Conservation (phyloP, 2,113 vertebrate species). For the Podarcis cretensis region DNA sequence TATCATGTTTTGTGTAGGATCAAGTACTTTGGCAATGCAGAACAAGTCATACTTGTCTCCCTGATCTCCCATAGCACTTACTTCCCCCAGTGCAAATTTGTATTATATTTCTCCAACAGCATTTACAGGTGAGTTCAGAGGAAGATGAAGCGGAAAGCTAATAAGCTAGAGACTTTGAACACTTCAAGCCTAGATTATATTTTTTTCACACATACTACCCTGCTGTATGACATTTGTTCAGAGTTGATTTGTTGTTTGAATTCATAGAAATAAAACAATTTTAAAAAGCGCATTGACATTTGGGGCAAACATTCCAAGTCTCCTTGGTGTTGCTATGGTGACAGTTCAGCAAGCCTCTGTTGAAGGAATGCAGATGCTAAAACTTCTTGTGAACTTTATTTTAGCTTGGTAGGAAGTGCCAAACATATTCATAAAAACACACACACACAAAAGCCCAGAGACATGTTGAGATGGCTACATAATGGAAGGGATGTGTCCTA, state of each 20-base stretch:
- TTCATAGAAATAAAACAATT: slow-evolving; percentile 35
- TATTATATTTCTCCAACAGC: not conserved
- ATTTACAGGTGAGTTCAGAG: not conserved
- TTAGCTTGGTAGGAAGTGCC: slow-evolving; percentile 27
- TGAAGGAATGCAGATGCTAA: slow-evolving; percentile 27
- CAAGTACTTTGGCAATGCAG: not conserved
- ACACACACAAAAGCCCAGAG: slow-evolving; percentile 33
- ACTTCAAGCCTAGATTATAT: not conserved
- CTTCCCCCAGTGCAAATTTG: not conserved
- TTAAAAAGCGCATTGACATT: not conserved
- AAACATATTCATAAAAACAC: slow-evolving; percentile 29
- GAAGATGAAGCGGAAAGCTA: not conserved
- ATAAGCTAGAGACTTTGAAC: not conserved
- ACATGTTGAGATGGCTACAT: slow-evolving; percentile 3
- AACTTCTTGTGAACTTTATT: slow-evolving; percentile 26
- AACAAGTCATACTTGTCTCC: not conserved
- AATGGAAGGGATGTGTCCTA: slow-evolving; percentile 6
- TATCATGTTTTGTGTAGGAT: too few species aligned
- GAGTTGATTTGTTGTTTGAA: slow-evolving; percentile 9
- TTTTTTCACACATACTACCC: not conserved
- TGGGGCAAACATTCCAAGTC: not conserved
- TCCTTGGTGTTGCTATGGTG: slow-evolving; percentile 41
- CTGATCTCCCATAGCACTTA: not conserved
- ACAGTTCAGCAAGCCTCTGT: slow-evolving; percentile 38
- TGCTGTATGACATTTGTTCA: slow-evolving; percentile 7